A percentile compares a stretch with the other conserved stretches of the same genome.
Evolutionary conservation across 2,797 vertebrate genomes (phyloP).

Genomic region (Pterois miles): DNA sequence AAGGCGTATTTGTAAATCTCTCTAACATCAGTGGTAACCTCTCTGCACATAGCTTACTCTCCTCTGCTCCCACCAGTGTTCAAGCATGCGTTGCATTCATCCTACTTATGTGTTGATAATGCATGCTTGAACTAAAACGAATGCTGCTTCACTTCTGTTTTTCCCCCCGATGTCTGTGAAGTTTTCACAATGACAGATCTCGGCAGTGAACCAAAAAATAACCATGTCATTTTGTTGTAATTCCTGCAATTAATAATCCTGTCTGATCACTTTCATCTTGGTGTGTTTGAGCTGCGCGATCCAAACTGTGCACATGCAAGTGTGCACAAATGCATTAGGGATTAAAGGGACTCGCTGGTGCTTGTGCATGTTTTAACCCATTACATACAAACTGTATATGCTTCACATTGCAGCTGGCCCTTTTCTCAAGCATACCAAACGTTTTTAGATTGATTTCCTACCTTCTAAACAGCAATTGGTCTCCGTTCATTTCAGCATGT

Average conservation of each 20-base stretch:
- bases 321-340: constrained; percentile 5
- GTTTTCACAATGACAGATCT: constrained; percentile 18
- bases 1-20: background rate
- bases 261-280: constrained; percentile 16
- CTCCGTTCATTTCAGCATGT: constrained; percentile 3
- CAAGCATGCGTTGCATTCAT: constrained; percentile 45
- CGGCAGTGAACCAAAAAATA: background rate
- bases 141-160: constrained; percentile 16
- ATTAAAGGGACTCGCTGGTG: constrained; percentile 12
- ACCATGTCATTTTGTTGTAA: background rate
- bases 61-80: constrained; percentile 32
- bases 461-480: constrained; percentile 8
- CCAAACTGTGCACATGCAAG: background rate
- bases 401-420: background rate
- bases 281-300: background rate
- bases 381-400: constrained; percentile 5
- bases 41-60: constrained; percentile 2
- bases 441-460: constrained; percentile 16
- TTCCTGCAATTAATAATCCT: constrained; percentile 4
- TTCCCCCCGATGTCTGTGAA: constrained; percentile 14
- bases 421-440: background rate
- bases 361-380: background rate
- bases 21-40: background rate
- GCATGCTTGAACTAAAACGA: constrained; percentile 37
- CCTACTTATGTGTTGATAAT: constrained; percentile 49